Conservation (phyloP, 2,888 invertebrate genomes). For the Halictus ligatus region DNA sequence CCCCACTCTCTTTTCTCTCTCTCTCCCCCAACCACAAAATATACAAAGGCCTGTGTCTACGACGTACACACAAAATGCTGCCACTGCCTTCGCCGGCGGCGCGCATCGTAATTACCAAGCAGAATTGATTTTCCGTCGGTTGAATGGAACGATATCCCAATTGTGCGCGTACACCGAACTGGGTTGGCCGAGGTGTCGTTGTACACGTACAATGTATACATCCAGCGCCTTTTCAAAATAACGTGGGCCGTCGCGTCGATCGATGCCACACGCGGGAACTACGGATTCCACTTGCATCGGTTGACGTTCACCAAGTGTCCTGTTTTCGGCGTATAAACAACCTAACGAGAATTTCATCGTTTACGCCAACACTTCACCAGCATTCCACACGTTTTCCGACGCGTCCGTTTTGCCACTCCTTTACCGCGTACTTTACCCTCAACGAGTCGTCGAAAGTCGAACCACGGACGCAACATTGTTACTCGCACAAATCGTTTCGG, state of each 20-base stretch:
- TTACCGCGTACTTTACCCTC: background rate
- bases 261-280: slow-evolving; percentile 52
- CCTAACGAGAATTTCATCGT: slow-evolving; percentile 41
- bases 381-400: background rate
- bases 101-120: slow-evolving; percentile 62
- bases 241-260: slow-evolving; percentile 32
- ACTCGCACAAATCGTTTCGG: background rate
- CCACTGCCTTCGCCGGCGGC: slow-evolving; percentile 28
- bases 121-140: slow-evolving; percentile 69
- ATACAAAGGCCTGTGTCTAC: background rate
- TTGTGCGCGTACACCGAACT: slow-evolving; percentile 46
- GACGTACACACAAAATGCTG: slow-evolving; percentile 9
- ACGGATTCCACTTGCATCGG: slow-evolving; percentile 35
- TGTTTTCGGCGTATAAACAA: slow-evolving; percentile 25
- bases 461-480: background rate
- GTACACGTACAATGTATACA: slow-evolving; percentile 42
- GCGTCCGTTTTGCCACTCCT: background rate
- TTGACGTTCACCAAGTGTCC: slow-evolving; percentile 19
- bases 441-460: background rate
- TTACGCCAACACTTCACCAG: background rate
- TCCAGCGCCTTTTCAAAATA: slow-evolving; percentile 54
- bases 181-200: slow-evolving; percentile 6
- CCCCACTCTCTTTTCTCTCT: too few relatives aligned
- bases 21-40: too few relatives aligned
- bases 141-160: slow-evolving; percentile 66